Base-by-base conservation (phyloP, 2,888 invertebrate species). In the Lypha dubia region DNA sequence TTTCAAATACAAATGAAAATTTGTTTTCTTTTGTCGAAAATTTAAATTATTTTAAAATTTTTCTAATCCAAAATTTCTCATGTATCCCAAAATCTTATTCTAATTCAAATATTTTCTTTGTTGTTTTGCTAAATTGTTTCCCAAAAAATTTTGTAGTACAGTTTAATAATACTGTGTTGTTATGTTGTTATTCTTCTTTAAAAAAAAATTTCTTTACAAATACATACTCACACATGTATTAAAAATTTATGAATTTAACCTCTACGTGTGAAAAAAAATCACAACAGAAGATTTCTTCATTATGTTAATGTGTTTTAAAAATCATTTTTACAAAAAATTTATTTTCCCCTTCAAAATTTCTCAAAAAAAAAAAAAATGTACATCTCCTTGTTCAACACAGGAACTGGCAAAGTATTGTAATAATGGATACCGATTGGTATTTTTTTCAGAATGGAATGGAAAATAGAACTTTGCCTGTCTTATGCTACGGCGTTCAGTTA, bases 81-180 rank as follows among this genome's bases (percentile, higher is more conserved):
- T n/a, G n/a, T 41, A 15, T 17, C 17, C 1, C 7, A 24, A 53
- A 24, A 24, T 53, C 6, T 53, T 53, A 24, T 53, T 68, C 28
- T 44, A 63, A n/a, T 44, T 63, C 11, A 58, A 17, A 6, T 38
- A 20, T 9, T 32, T 46, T 11, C 32, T 44, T 46, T 6, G 13
- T 32, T 20, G 1, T 6, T 20, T 32, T 20, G 1, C 20, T 58
- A 7, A n/a, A 9, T 58, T 32, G 46, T 32, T n/a, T 49, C 15
- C 15, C 38, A 22, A 51, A 60, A 63, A 58, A 32, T 20, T 28
- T 17, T 71, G 7, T 58, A 32, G 44, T 58, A 46, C 22, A 73
- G 44, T 60, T 60, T 46, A 60, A 60, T 73, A 73, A 73, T 73
- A 73, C 58, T 60, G 20, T 60, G 46, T 35, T 58, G 28, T 46